Percentiles rank a stretch among this genome's conserved stretches.
These are phyloP conservation scores for Platycheirus albimanus DNA, from an alignment of 2,888 invertebrate genomes.

Conservation along the genomic window DNA sequence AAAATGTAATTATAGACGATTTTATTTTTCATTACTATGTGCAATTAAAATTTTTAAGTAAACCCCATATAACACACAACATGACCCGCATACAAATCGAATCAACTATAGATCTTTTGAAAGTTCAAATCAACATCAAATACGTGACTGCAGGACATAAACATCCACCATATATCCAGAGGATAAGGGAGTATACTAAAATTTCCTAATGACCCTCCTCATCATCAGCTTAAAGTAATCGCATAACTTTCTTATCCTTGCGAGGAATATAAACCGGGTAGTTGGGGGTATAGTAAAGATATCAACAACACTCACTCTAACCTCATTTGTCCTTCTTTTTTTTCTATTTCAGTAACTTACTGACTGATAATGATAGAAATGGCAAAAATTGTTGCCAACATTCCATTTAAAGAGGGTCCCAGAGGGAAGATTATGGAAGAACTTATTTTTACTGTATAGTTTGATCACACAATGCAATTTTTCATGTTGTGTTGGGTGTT, in stretches of 20 bases:
- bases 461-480: conserved; percentile 14
- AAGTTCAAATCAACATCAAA: conserved; percentile 21
- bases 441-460: too few species aligned
- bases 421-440: too few species aligned
- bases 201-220: conserved; percentile 53
- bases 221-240: conserved; percentile 22
- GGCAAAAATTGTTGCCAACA: not conserved
- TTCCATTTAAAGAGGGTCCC: conserved; percentile 1
- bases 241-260: conserved; percentile 22
- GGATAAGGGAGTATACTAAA: conserved; percentile 29
- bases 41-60: conserved; percentile 48
- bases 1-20: conserved; percentile 50
- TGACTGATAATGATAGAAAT: conserved; percentile 7
- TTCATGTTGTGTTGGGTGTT: conserved; percentile 1
- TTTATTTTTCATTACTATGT: conserved; percentile 17
- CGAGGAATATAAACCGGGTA: not conserved
- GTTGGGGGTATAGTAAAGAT: not conserved
- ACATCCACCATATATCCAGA: conserved; percentile 44
- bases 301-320: not conserved
- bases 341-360: not conserved
- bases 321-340: conserved; percentile 6
- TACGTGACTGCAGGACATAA: conserved; percentile 63
- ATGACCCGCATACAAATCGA: conserved; percentile 10
- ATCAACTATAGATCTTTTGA: conserved; percentile 16
- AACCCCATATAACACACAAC: conserved; percentile 6